A percentile compares a stretch with the other conserved stretches of the same genome.
These are phyloP conservation scores for Neotoxoptera formosana DNA, from an alignment of 1,140 invertebrate genomes.

Conservation along the genomic window DNA sequence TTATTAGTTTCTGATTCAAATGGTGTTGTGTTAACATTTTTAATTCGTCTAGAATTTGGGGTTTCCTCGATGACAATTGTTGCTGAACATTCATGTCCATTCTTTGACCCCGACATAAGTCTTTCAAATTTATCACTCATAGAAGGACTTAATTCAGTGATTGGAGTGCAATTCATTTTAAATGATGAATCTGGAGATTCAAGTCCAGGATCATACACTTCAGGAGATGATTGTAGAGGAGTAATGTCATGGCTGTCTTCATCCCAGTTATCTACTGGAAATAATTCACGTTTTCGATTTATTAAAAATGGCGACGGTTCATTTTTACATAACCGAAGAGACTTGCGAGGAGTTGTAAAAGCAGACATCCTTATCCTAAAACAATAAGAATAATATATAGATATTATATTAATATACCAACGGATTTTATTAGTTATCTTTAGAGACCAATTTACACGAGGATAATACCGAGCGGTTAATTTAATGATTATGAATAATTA, in stretches of 20 bases:
- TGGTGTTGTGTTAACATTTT: constrained; percentile 44
- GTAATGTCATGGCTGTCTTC: constrained; percentile 51
- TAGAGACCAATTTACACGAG: neutral
- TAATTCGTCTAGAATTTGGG: constrained; percentile 34
- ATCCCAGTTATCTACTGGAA: constrained; percentile 52
- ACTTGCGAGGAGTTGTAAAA: constrained; percentile 51
- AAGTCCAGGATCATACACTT: constrained; percentile 9
- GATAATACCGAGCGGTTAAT: neutral
- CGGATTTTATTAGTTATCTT: neutral
- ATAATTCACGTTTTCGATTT: constrained; percentile 43
- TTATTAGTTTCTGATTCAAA: constrained; percentile 45
- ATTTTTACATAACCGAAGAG: constrained; percentile 36
- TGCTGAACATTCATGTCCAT: constrained; percentile 1
- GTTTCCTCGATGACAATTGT: constrained; percentile 53
- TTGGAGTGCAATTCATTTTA: constrained; percentile 27
- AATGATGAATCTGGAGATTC: neutral
- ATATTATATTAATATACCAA: neutral
- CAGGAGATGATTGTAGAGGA: constrained; percentile 43
- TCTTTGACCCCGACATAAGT: constrained; percentile 46
- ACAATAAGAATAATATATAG: neutral
- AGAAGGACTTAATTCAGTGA: constrained; percentile 48
- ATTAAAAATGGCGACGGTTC: constrained; percentile 41
- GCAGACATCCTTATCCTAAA: constrained; percentile 36
- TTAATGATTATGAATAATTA: too few species aligned
- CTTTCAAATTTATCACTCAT: constrained; percentile 55